phyloP scores from a whole-genome alignment of 1,140 invertebrate species.

The Leptopilina boulardi region DNA sequence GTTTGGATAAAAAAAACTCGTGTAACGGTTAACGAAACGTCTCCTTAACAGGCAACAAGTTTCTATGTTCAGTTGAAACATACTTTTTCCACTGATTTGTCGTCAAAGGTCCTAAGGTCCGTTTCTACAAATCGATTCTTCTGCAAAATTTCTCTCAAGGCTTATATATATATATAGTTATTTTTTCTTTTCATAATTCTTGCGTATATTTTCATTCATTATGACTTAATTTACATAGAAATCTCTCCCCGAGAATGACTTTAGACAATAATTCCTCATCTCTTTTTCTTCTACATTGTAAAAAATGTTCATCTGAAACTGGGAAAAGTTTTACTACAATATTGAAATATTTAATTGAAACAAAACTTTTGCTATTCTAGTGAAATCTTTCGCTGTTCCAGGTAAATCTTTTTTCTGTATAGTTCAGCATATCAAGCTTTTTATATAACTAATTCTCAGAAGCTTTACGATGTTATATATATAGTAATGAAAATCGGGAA shows the following conservation, averaged over 20 bases:
- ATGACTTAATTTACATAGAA: not conserved
- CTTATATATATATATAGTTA: too few relatives aligned
- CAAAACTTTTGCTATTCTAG: too few relatives aligned
- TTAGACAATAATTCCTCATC: too few relatives aligned
- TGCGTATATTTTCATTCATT: not conserved
- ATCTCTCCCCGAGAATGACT: too few relatives aligned
- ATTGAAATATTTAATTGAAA: too few relatives aligned
- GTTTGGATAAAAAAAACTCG: slow-evolving; percentile 15
- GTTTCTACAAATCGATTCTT: slow-evolving; percentile 12
- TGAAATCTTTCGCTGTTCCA: too few relatives aligned
- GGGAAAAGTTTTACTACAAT: too few relatives aligned
- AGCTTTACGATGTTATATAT: not conserved
- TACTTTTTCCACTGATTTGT: slow-evolving; percentile 29
- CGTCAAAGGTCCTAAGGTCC: slow-evolving; percentile 25
- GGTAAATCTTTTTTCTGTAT: too few relatives aligned
- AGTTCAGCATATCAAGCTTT: not conserved
- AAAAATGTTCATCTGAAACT: too few relatives aligned
- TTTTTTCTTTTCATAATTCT: not conserved
- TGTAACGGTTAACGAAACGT: slow-evolving; percentile 30
- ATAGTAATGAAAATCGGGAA: too few relatives aligned
- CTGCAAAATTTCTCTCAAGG: slow-evolving; percentile 6
- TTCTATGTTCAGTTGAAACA: slow-evolving; percentile 22
- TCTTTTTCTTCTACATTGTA: too few relatives aligned
- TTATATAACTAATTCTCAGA: not conserved
- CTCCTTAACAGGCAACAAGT: slow-evolving; percentile 26